These are phyloP conservation scores for Labroides dimidiatus DNA, from an alignment of 2,797 vertebrate species.

Conservation along the genomic window DNA sequence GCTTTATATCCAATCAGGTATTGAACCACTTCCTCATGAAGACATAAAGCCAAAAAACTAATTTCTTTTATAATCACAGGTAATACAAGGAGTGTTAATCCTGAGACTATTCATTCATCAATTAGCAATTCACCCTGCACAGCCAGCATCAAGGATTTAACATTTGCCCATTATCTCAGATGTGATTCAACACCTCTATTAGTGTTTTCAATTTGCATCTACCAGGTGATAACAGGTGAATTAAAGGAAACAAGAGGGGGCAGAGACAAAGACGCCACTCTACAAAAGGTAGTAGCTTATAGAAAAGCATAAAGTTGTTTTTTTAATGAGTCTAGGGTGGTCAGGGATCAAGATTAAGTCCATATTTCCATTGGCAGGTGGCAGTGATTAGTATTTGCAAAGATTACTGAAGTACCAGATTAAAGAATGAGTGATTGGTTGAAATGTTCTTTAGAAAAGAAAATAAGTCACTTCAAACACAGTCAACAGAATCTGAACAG, in stretches of 20 bases:
- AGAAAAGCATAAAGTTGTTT: constrained; percentile 30
- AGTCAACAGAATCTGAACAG: too few species aligned
- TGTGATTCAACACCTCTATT: constrained; percentile 42
- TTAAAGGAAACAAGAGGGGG: constrained; percentile 27
- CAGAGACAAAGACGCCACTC: constrained; percentile 35
- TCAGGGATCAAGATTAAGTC: too few species aligned
- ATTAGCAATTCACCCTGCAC: constrained; percentile 53
- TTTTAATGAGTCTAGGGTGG: too few species aligned
- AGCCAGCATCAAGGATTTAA: constrained; percentile 25
- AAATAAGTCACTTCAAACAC: too few species aligned
- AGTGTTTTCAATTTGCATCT: constrained; percentile 55
- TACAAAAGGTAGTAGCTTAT: constrained; percentile 55
- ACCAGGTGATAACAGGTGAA: constrained; percentile 34
- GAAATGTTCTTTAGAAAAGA: too few species aligned
- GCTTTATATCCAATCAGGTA: background rate
- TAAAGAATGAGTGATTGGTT: too few species aligned
- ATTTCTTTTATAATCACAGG: constrained; percentile 37
- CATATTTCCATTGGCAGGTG: too few species aligned
- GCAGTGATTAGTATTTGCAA: too few species aligned
- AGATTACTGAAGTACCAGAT: too few species aligned
- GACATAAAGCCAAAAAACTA: constrained; percentile 7
- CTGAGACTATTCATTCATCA: constrained; percentile 40
- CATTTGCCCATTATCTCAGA: constrained; percentile 37
- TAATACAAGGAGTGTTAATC: constrained; percentile 16
- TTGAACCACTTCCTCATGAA: background rate